phyloP scores from a whole-genome alignment of 2,113 vertebrate genomes.

The Hypocryptadius cinnamomeus region DNA sequence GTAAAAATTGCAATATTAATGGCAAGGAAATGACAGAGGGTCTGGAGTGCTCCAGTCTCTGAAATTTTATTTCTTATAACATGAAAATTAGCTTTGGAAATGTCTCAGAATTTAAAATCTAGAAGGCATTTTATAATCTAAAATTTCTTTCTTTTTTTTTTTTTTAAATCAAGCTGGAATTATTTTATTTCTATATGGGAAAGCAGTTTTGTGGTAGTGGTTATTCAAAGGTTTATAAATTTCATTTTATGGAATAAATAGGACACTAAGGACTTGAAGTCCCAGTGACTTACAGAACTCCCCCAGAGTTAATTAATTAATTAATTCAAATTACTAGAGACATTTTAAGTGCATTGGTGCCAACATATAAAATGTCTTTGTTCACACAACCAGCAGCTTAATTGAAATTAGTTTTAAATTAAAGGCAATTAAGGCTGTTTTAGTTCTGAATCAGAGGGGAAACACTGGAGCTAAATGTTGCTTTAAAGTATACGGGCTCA shows the following conservation, averaged over 20 bases:
- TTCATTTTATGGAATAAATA: background rate
- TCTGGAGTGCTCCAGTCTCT: background rate
- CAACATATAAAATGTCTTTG: background rate
- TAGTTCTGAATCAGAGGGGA: background rate
- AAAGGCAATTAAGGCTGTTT: background rate
- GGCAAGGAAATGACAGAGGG: background rate
- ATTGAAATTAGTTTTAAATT: background rate
- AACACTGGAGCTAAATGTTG: background rate
- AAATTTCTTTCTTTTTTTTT: background rate
- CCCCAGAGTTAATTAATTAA: background rate
- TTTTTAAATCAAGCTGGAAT: background rate
- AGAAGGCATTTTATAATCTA: background rate
- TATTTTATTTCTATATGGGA: background rate
- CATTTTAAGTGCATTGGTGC: background rate
- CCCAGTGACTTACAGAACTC: background rate
- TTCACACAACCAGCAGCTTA: background rate
- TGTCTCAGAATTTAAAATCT: background rate
- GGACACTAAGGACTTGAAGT: background rate
- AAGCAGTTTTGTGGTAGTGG: background rate
- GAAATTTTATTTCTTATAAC: background rate
- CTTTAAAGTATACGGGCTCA: background rate
- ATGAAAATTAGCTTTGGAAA: background rate
- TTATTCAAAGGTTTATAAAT: background rate
- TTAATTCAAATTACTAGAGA: background rate
- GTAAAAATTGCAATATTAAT: background rate